Base-by-base conservation (phyloP, 2,113 vertebrate genomes). In the Dasypus novemcinctus region DNA sequence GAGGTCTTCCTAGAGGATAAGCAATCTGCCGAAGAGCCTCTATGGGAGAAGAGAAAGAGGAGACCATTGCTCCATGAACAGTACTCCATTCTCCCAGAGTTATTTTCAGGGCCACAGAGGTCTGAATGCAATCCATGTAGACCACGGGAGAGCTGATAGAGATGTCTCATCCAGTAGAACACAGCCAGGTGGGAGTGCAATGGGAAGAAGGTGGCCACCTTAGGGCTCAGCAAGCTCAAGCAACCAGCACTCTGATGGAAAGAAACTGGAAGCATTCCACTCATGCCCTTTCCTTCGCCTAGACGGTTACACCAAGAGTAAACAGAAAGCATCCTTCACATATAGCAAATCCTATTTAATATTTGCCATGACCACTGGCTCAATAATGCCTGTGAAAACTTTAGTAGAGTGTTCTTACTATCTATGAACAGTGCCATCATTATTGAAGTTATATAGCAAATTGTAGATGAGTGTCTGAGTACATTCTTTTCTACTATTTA, bases 321-420 rank as follows among this genome's bases (percentile, higher is more conserved):
- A 38, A 2, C 15, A 4, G 27, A 33, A 36, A 11, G 7, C 29
- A 49, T 18, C 17, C 4, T 43, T 11, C 15, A 14, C 21, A 52
- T 1, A 6, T 0, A 5, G 18, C 10, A 8, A 71, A 11, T 7
- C 17, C 18, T 15, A 8, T 27, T 18, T 33, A 75, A 2, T 49
- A 86, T 17, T 25, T 46, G 20, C n/a, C 17, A 0, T 23, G 20
- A 41, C 1, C 13, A 41, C 0, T 27, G 74, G 20, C 21, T 31
- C 14, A 5, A 29, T 1, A 38, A 13, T 2, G 4, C 1, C 4
- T 0, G 2, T 1, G 7, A 31, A 93, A 71, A 13, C 0, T 69
- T 76, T 27, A 36, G 41, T 31, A 38, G 29, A 14, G 0, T 15
- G 14, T 36, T 33, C 41, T 85, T 61, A 76, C 9, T 15, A 8